Percentiles rank a stretch among this genome's conserved stretches.
Conservation (phyloP, 2,888 invertebrate genomes). For the Parapristionchus giblindavisi region DNA sequence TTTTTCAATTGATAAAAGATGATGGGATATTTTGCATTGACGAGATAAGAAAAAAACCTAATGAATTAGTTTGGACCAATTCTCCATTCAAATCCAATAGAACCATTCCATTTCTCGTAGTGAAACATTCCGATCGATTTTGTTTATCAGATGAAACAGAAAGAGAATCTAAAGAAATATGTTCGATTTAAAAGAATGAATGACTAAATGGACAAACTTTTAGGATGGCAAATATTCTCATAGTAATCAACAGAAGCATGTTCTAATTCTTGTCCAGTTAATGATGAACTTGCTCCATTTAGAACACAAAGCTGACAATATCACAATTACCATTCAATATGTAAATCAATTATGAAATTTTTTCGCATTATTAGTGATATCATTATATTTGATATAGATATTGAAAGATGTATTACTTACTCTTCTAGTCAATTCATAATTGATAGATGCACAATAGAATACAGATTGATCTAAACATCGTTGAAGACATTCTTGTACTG, state of each 20-base stretch:
- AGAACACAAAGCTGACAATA: conserved; percentile 31
- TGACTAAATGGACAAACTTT: not conserved
- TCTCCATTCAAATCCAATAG: conserved; percentile 25
- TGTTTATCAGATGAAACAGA: not conserved
- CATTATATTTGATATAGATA: not conserved
- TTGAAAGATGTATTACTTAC: not conserved
- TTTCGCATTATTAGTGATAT: not conserved
- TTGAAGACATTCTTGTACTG: conserved; percentile 24
- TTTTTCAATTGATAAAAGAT: not conserved
- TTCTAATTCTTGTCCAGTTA: conserved; percentile 6
- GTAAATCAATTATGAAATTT: not conserved
- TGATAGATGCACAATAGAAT: conserved; percentile 37
- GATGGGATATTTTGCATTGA: not conserved
- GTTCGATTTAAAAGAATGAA: not conserved
- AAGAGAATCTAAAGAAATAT: not conserved
- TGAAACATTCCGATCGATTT: conserved; percentile 6
- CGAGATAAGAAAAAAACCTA: conserved; percentile 12
- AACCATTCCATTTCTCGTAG: not conserved
- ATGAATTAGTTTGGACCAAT: conserved; percentile 4
- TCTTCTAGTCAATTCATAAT: conserved; percentile 33
- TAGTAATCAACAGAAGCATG: conserved; percentile 22
- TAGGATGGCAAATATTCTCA: conserved; percentile 30
- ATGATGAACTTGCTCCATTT: conserved; percentile 26
- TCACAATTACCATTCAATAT: too few relatives aligned
- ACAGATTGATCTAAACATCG: conserved; percentile 10